Base-by-base conservation (phyloP, 2,797 vertebrate genomes). In the Periparus ater region DNA sequence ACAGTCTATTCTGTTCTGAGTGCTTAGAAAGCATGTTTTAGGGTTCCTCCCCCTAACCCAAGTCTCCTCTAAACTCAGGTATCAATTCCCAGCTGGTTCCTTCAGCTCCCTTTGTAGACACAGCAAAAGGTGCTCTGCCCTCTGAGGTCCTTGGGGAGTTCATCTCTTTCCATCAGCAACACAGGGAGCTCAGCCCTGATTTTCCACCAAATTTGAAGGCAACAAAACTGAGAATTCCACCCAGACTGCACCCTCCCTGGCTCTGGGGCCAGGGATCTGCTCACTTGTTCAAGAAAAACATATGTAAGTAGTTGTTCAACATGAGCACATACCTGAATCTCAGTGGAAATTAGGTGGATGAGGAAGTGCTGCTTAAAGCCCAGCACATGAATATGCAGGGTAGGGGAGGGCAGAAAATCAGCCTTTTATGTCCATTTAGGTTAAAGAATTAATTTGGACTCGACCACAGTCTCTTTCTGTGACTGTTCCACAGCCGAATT, bases 271-370 rank as follows among this genome's bases (percentile, higher is more conserved):
- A 75, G 63, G 38, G 18, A 50, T 82, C 34, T 91, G 38, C 57
- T 91, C 20, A 30, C 40, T 87, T 11, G 2, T 82, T 95, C 94
- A 91, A 94, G 85, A 94, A 96, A 93, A 96, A 88, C 80, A 74
- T 47, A 60, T 61, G 17, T 88, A 95, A 95, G 80, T 63, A 82
- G 77, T 55, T 65, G 74, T 61, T 94, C 71, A 85, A 80, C 89
- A 58, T 50, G 78, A 89, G 36, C 53, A 80, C 77, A 55, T 87
- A 92, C 80, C 84, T 94, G 83, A 90, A 92, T 79, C 38, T 89
- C 85, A 61, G 45, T 91, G 85, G 83, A 88, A 89, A 63, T 81
- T 50, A 66, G 65, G 73, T 60, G 76, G 30, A 81, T 81, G 66
- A 89, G 82, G 85, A 92, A 89, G 70, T 47, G 45, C 34, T 10